Evolutionary conservation across 2,888 invertebrate species (phyloP), one percentile per base, ranked within the genome.

Genomic region (Cheilosia vernalis): DNA sequence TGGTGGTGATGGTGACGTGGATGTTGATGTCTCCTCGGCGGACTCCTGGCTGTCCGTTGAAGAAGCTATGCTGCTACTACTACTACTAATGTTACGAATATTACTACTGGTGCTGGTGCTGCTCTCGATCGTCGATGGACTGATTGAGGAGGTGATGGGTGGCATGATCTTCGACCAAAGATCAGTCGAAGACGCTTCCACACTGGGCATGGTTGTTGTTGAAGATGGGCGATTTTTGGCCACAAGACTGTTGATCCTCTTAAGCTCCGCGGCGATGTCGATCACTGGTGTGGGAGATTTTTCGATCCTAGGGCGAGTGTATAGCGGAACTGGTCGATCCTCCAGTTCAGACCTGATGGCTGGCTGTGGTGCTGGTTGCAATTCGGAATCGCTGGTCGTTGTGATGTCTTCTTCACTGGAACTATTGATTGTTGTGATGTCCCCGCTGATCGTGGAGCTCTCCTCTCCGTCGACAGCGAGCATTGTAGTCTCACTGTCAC

Each of bases 211-310:
- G 81, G 84, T 58, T 67, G 78, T 72, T 83, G 40, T 42, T 76
- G 42, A 42, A n/a, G 55, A 77, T 61, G 88, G 88, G 40, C 87
- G 87, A 56, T 87, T 89, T 87, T 87, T 88, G 87, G 91, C 91
- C 73, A 92, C 91, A 88, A 91, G 87, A 81, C 89, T 89, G 80
- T 92, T 91, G 87, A 91, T 92, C 78, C 88, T 88, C 76, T 89
- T 89, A 87, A 91, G 81, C 85, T 91, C 91, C 79, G 89, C 87
- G 49, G 84, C 87, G 51, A 89, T 88, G 88, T 90, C 89, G 67
- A 84, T 64, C 53, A 64, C 63, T 67, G 63, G 73, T n/a, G 69
- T 56, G 2, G 47, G 30, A 15, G 53, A 10, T n/a, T 44, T 37
- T 2, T 58, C 33, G 21, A 78, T 56, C 3, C 37, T 53, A 1